A percentile compares a stretch with the other conserved stretches of the same genome.
Evolutionary conservation across 2,797 vertebrate species (phyloP).

Genomic region (Capromys pilorides): DNA sequence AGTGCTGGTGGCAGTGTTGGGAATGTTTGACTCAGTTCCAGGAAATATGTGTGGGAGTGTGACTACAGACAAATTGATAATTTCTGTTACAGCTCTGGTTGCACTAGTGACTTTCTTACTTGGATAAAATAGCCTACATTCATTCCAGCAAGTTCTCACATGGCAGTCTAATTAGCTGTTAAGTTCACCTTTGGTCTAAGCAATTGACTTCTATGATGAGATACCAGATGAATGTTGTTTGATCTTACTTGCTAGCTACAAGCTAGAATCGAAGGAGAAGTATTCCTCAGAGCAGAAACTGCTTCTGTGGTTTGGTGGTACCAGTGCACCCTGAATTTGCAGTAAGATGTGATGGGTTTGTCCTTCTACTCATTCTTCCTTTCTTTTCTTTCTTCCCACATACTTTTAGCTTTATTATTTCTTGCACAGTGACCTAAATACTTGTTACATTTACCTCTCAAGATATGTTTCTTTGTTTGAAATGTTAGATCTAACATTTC

Average conservation of each 20-base stretch:
- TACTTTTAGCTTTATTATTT: neutral
- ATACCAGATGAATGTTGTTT: neutral
- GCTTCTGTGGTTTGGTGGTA: neutral
- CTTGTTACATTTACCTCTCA: neutral
- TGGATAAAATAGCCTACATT: neutral
- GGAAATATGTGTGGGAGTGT: neutral
- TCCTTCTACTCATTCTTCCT: neutral
- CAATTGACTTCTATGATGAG: neutral
- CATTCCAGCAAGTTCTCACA: neutral
- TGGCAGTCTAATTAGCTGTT: no score
- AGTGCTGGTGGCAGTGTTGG: neutral
- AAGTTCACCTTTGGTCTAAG: neutral
- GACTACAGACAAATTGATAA: neutral
- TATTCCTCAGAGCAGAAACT: neutral
- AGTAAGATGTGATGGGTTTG: neutral
- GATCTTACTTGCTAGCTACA: neutral
- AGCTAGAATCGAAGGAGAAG: neutral
- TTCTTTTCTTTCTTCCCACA: neutral
- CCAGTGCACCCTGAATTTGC: neutral
- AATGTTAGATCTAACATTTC: neutral
- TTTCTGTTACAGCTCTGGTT: neutral
- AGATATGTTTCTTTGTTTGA: neutral
- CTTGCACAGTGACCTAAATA: neutral
- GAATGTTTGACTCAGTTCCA: neutral
- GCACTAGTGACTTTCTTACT: neutral